A percentile compares a stretch with the other conserved stretches of the same genome.
These are phyloP conservation scores for Lithophane semibrunnea DNA, from an alignment of 2,888 invertebrate species.

Conservation along the genomic window DNA sequence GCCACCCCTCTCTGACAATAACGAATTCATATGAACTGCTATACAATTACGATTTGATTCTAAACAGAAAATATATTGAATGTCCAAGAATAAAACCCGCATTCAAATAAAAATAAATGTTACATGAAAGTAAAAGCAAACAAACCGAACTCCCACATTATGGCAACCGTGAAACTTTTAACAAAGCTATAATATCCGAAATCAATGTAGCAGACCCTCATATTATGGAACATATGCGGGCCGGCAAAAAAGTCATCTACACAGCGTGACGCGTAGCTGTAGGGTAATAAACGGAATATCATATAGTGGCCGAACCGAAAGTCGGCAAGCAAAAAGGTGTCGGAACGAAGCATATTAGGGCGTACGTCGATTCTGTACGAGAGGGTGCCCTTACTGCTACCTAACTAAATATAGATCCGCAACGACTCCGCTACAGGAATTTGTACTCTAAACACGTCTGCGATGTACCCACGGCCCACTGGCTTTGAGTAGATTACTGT, in stretches of 20 bases:
- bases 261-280: conserved; percentile 67
- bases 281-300: conserved; percentile 82
- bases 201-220: conserved; percentile 77
- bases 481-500: conserved; percentile 67
- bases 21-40: conserved; percentile 20
- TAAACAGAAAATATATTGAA: conserved; percentile 6
- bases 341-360: conserved; percentile 71
- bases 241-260: conserved; percentile 77
- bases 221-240: conserved; percentile 82
- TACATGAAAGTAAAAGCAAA: conserved; percentile 40
- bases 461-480: conserved; percentile 66
- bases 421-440: conserved; percentile 75
- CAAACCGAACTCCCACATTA: conserved; percentile 46
- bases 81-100: conserved; percentile 4
- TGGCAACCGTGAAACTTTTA: conserved; percentile 69
- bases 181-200: conserved; percentile 73
- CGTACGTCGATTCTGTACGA: conserved; percentile 68
- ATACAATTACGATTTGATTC: conserved; percentile 21
- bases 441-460: conserved; percentile 81
- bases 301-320: conserved; percentile 78
- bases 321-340: conserved; percentile 74
- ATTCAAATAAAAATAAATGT: conserved; percentile 37
- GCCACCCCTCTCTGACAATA: conserved; percentile 23
- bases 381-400: conserved; percentile 77
- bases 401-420: conserved; percentile 85